phyloP scores from a whole-genome alignment of 2,113 vertebrate genomes.

The Sterna hirundo region DNA sequence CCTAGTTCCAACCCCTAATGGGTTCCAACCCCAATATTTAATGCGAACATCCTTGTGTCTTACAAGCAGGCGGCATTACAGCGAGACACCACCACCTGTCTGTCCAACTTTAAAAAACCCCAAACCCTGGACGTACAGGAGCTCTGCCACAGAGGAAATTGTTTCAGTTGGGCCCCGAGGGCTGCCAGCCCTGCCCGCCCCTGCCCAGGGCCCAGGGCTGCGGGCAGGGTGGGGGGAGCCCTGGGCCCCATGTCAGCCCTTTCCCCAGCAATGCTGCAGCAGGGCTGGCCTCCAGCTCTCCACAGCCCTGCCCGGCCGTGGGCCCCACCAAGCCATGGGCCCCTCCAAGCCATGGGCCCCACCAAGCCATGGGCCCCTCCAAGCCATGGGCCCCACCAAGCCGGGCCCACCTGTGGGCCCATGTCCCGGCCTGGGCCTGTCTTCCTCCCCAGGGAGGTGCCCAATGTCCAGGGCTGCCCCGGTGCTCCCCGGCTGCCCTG shows the following conservation, averaged over 20 bases:
- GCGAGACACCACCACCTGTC: not conserved
- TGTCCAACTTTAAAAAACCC: not conserved
- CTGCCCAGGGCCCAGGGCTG: not conserved
- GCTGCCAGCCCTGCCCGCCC: not conserved
- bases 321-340: not conserved
- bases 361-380: no score
- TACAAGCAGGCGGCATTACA: not conserved
- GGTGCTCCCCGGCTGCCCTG: not conserved
- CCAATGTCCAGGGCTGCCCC: fast-evolving
- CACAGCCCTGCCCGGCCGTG: not conserved
- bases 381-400: no score
- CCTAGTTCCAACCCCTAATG: no score
- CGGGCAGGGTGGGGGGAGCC: not conserved
- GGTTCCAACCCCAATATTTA: no score
- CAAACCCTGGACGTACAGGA: not conserved
- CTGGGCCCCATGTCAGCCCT: not conserved
- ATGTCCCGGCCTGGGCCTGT: not conserved
- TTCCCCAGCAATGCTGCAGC: fast-evolving
- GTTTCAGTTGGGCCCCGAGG: fast-evolving
- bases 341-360: no score
- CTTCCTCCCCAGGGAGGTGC: not conserved
- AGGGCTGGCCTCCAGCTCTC: not conserved
- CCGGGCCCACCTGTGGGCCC: not conserved
- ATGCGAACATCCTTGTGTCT: not conserved
- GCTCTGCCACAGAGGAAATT: not conserved